These are phyloP conservation scores for Allolobophora icterica DNA, from an alignment of 2,888 invertebrate species.

Conservation along the genomic window DNA sequence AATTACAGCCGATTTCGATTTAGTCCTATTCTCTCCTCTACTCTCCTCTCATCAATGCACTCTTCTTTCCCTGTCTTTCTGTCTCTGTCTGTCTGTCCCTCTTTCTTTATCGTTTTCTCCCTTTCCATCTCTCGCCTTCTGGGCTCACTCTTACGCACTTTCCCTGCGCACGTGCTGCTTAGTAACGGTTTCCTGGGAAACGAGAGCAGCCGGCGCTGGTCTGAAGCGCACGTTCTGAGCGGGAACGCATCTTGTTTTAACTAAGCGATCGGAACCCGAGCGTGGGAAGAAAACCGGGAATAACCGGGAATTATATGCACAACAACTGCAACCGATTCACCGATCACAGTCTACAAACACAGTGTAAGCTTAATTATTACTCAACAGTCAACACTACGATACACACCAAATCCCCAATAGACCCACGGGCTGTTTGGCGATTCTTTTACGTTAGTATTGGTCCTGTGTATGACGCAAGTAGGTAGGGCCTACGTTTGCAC, in stretches of 20 bases:
- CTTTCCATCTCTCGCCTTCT: neutral
- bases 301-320: neutral
- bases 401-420: no score
- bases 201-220: neutral
- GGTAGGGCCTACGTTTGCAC: no score
- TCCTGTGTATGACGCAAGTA: no score
- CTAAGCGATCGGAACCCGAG: constrained; percentile 12
- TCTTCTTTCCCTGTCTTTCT: neutral
- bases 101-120: neutral
- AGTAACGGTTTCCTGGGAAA: constrained; percentile 11
- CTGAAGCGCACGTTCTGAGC: neutral
- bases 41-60: neutral
- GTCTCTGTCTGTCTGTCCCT: neutral
- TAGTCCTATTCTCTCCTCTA: neutral
- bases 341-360: neutral
- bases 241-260: constrained; percentile 17
- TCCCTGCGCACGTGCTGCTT: constrained; percentile 5
- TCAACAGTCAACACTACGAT: neutral
- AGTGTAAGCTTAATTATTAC: neutral
- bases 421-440: neutral
- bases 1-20: no score
- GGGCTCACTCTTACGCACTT: constrained; percentile 12
- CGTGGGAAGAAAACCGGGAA: neutral
- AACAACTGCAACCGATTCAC: neutral
- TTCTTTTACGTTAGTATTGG: neutral